Evolutionary conservation across 1,140 invertebrate genomes (phyloP).

Genomic region (Pseudomyrmex pallidus): DNA sequence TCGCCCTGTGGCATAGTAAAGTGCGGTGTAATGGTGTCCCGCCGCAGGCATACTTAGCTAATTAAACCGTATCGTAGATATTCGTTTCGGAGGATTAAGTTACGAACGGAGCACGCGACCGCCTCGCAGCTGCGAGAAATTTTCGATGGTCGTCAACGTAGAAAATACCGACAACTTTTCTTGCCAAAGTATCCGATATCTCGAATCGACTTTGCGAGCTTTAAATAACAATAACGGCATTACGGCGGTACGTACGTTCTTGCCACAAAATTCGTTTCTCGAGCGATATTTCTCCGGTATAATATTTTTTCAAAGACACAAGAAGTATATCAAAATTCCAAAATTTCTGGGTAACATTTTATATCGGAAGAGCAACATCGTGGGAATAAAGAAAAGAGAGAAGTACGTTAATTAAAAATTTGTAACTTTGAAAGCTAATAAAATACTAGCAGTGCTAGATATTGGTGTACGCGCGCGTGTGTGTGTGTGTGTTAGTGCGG

Average conservation of each 20-base stretch:
- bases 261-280: no score
- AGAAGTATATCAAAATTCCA: no score
- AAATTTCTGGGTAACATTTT: no score
- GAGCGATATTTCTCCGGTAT: no score
- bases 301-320: no score
- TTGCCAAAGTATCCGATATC: not conserved
- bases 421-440: slow-evolving; percentile 8
- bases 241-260: not conserved
- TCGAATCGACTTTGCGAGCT: not conserved
- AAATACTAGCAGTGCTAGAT: slow-evolving; percentile 19
- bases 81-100: slow-evolving; percentile 64
- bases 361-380: no score
- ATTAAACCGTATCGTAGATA: slow-evolving; percentile 77
- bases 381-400: no score
- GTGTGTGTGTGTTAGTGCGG: not conserved
- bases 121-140: slow-evolving; percentile 25
- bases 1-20: slow-evolving; percentile 70
- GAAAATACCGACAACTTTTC: slow-evolving; percentile 1
- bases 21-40: slow-evolving; percentile 73
- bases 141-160: not conserved
- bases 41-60: slow-evolving; percentile 78
- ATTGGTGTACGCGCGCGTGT: slow-evolving; percentile 36
- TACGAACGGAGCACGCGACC: slow-evolving; percentile 60
- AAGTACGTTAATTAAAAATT: not conserved
- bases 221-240: not conserved